Evolutionary conservation across 1,140 invertebrate genomes (phyloP), one percentile per base, ranked within the genome.

Genomic region (Daktulosphaira vitifoliae): DNA sequence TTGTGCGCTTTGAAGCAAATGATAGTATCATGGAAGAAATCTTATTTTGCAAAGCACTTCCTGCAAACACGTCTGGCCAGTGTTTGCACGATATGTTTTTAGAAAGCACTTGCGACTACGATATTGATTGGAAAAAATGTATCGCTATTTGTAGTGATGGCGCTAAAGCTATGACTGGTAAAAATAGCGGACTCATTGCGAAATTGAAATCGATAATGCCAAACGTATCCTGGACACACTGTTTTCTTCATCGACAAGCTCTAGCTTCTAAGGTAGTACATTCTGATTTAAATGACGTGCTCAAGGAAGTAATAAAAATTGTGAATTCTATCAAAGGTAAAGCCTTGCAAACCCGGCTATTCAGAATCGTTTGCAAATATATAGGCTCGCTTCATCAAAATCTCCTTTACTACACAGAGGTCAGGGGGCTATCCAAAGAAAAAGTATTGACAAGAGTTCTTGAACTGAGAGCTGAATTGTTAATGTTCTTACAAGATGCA

Each of bases 231-330:
- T 23, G 37, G 53, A 54, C 5, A 56, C 53, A 56, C 33, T 56
- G 53, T 26, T 33, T 56, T 42, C n/a, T 39, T 33, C 53, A 56
- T 56, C 53, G 53, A 23, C 68, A 73, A 65, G 70, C 68, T 9
- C 70, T 74, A 38, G 72, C 70, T 62, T 50, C 69, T 16, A 74
- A 74, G 62, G 70, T 68, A 46, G 65, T 73, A 52, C 68, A 71
- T 44, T 39, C 52, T 67, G 50, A 48, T 16, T 49, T 73, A n/a
- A 66, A 66, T 39, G 51, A 52, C 66, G 66, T 68, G 22, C 66
- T 74, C 50, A 65, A 15, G 38, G 22, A 42, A 46, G 33, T 46
- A 25, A 16, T 56, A 25, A 39, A 56, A 56, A 42, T 64, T 33
- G 39, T 39, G 15, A 64, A 64, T 33, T 64, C 25, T 49, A 48